phyloP scores from a whole-genome alignment of 2,797 vertebrate species.

The Anguilla marmorata region DNA sequence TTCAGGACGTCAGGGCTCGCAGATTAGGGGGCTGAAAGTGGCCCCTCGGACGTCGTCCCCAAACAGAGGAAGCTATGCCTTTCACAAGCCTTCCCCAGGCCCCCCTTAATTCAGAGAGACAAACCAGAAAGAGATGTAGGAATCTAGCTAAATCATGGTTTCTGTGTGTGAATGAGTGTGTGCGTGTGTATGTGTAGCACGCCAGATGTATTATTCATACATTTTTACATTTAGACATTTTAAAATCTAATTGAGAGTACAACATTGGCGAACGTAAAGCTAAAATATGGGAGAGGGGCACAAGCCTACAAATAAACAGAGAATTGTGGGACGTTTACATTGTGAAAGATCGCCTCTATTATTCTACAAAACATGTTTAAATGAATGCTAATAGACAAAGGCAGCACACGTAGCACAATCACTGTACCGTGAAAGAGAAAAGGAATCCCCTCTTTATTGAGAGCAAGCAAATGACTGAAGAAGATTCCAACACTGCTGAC shows the following conservation, averaged over 20 bases:
- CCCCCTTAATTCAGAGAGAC: neutral
- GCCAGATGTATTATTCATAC: neutral
- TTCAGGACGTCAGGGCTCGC: conserved; percentile 28
- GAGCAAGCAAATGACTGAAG: neutral
- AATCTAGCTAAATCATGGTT: neutral
- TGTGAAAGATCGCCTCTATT: neutral
- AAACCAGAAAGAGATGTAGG: neutral
- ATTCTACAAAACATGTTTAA: neutral
- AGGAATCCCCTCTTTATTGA: neutral
- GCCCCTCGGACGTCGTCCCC: neutral
- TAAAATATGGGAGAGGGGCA: neutral
- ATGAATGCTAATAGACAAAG: neutral
- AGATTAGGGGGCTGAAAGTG: conserved; percentile 30
- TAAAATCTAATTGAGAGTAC: neutral
- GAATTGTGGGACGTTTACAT: neutral
- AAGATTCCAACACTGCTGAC: neutral
- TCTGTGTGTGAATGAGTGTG: neutral
- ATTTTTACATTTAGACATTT: neutral
- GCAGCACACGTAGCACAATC: neutral
- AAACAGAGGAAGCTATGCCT: neutral
- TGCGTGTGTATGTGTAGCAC: neutral
- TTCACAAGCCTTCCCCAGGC: neutral
- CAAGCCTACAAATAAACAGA: neutral
- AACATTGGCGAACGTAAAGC: neutral
- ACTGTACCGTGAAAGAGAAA: neutral